Evolutionary conservation across 2,888 invertebrate species (phyloP).

Genomic region (Orthonevra nobilis): DNA sequence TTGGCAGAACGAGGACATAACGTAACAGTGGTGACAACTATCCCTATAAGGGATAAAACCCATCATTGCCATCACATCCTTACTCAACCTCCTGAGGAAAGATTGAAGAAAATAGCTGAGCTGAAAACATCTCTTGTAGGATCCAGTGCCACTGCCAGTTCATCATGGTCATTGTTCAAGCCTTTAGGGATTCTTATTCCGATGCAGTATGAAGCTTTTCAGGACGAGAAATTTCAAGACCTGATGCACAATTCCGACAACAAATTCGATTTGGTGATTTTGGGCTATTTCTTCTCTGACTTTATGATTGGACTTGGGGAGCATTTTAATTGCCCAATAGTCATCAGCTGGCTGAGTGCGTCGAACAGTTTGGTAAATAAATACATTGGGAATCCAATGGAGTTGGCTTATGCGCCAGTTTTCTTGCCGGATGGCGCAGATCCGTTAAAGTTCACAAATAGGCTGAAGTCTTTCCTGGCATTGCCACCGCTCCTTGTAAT

Average conservation of each 20-base stretch:
- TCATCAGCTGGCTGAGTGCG: conserved; percentile 43
- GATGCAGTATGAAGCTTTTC: conserved; percentile 74
- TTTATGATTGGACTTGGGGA: conserved; percentile 75
- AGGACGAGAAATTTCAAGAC: conserved; percentile 74
- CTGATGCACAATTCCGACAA: conserved; percentile 75
- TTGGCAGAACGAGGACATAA: conserved; percentile 78
- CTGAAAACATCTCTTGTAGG: too few species aligned
- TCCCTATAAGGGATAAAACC: conserved; percentile 73
- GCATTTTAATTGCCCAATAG: conserved; percentile 76
- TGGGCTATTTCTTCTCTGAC: conserved; percentile 61
- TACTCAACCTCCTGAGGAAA: conserved; percentile 72
- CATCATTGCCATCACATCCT: conserved; percentile 74
- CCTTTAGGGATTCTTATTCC: too few species aligned
- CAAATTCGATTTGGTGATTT: conserved; percentile 70
- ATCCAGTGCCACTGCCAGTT: too few species aligned
- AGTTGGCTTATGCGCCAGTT: conserved; percentile 27
- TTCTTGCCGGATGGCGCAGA: neutral
- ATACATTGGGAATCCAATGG: conserved; percentile 30
- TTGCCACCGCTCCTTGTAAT: neutral
- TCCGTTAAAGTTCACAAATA: conserved; percentile 72
- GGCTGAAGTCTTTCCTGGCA: conserved; percentile 41
- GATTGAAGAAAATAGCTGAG: neutral
- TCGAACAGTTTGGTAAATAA: neutral
- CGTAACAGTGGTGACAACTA: conserved; percentile 76
- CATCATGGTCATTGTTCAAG: too few species aligned